Conservation (phyloP, 1,140 invertebrate genomes). For the Drosophila baimaii region DNA sequence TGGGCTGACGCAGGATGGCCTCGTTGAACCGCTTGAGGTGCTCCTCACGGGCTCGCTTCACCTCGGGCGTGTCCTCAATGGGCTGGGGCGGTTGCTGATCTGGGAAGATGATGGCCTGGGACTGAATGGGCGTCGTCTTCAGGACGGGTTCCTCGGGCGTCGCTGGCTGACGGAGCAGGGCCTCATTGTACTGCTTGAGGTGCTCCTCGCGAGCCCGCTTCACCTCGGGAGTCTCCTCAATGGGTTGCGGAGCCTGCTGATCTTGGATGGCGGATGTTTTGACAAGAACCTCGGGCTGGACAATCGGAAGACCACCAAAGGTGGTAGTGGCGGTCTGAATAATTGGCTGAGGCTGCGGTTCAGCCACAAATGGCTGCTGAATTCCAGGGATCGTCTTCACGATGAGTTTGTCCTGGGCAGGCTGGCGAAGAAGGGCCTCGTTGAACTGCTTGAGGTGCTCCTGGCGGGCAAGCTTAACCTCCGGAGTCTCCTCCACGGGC, state of each 20-base stretch:
- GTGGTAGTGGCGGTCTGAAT: background rate
- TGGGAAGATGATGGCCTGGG: background rate
- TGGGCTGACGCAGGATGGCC: conserved; percentile 38
- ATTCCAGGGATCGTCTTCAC: conserved; percentile 30
- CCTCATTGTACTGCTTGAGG: conserved; percentile 61
- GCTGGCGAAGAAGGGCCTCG: conserved; percentile 50
- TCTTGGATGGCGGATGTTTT: conserved; percentile 4
- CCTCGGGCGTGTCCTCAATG: conserved; percentile 65
- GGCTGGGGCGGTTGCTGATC: conserved; percentile 15
- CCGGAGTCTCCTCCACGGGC: conserved; percentile 62
- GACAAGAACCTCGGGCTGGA: background rate
- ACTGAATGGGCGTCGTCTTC: conserved; percentile 20
- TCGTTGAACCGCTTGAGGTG: conserved; percentile 70
- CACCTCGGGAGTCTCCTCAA: conserved; percentile 66
- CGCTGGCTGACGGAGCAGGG: conserved; percentile 39
- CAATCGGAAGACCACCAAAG: conserved; percentile 2
- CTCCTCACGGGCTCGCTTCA: conserved; percentile 67
- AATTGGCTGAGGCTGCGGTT: conserved; percentile 5
- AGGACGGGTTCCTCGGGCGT: conserved; percentile 24
- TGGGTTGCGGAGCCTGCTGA: conserved; percentile 33
- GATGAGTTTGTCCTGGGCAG: background rate
- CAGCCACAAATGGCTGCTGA: conserved; percentile 18
- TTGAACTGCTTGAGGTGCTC: conserved; percentile 71
- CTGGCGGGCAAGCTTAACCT: conserved; percentile 66
- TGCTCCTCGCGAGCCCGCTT: conserved; percentile 69